Evolutionary conservation across 1,140 invertebrate genomes (phyloP).

Genomic region (Calephelis nemesis): DNA sequence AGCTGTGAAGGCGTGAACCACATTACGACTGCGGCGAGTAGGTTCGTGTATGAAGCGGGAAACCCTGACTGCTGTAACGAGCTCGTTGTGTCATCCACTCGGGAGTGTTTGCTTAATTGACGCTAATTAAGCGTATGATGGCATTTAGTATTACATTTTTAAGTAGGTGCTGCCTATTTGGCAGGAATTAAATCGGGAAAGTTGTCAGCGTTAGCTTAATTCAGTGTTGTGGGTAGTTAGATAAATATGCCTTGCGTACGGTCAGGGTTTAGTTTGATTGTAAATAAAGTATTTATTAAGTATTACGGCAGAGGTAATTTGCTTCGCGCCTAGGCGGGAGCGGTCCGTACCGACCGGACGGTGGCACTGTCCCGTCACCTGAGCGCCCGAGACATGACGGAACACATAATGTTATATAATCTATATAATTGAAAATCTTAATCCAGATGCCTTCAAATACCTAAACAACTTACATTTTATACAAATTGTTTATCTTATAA

Average conservation of each 20-base stretch:
- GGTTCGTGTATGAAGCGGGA: conserved; percentile 35
- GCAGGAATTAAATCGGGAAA: conserved; percentile 21
- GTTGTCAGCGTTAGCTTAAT: conserved; percentile 25
- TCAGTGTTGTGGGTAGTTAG: conserved; percentile 35
- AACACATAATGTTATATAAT: too few relatives aligned
- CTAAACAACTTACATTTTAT: too few relatives aligned
- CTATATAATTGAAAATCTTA: too few relatives aligned
- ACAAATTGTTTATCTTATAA: too few relatives aligned
- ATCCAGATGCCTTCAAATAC: too few relatives aligned
- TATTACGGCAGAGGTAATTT: conserved; percentile 69
- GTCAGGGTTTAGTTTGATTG: conserved; percentile 44
- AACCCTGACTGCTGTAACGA: conserved; percentile 16
- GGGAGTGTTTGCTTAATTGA: neutral
- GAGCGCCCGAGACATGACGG: too few relatives aligned
- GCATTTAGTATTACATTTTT: neutral
- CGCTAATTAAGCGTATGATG: conserved; percentile 2
- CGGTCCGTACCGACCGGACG: conserved; percentile 14
- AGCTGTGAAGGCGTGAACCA: conserved; percentile 64
- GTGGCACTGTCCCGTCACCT: too few relatives aligned
- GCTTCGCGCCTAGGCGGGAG: conserved; percentile 56
- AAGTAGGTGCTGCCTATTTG: neutral
- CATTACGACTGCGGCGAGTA: conserved; percentile 58
- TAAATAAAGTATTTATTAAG: conserved; percentile 74
- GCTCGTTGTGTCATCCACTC: neutral
- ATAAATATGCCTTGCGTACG: conserved; percentile 30